Evolutionary conservation across 2,797 vertebrate species (phyloP), one percentile per base, ranked within the genome.

Genomic region (Diplodus sargus): DNA sequence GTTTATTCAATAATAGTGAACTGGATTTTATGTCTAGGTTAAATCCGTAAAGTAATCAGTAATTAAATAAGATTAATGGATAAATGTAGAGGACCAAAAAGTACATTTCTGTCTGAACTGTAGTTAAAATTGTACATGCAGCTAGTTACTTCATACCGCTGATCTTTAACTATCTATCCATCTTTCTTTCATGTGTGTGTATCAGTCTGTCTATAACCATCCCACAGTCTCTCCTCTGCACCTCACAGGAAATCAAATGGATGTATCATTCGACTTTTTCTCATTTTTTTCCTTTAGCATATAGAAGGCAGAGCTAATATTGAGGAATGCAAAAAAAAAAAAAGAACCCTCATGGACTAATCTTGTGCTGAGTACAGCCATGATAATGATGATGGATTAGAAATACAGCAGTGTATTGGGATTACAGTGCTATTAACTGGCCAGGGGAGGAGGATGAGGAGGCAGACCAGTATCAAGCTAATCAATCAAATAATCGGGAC

Each of bases 401-500:
- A 94, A 94, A 93, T 95, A 92, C 90, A 86, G 89, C 82, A 49
- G 90, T 68, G 93, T 91, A 93, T 92, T 94, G 94, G 94, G 94
- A 95, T 94, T 95, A 95, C 93, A 91, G 89, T 90, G 90, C 91
- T 92, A 94, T 94, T 94, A 93, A 90, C 93, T 90, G 88, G 87
- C 84, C 90, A 77, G 69, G 86, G 90, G 90, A 88, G 86, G 90
- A 91, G 85, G 90, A 92, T 76, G 89, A 86, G 89, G 91, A 93
- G 90, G 85, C 89, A 88, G 89, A 90, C 93, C 89, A 83, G 90
- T 93, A 94, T 93, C 92, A 91, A 93, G 90, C 92, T 94, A 95
- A 96, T 95, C 95, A 95, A 95, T 96, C 95, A 95, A 94, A 95
- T 95, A 89, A 95, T 95, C 92, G 91, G 90, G 93, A 93, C 94